These are phyloP conservation scores for Meloidogyne floridensis DNA, from an alignment of 1,140 invertebrate genomes.

Conservation along the genomic window DNA sequence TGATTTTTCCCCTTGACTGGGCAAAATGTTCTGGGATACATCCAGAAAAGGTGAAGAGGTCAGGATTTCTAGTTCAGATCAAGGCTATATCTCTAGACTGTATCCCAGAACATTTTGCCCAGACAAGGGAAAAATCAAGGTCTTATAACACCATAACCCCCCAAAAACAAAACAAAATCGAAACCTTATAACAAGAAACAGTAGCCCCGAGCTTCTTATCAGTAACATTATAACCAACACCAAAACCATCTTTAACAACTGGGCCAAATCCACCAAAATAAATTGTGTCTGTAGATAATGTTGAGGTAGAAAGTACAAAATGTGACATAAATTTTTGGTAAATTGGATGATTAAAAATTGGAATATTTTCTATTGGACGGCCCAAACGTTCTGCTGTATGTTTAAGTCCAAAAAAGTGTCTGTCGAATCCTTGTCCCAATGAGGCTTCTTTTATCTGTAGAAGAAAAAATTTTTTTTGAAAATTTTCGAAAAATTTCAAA, in stretches of 20 bases:
- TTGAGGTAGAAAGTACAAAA: conserved; percentile 92
- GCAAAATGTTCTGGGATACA: too few relatives aligned
- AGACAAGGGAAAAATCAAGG: too few relatives aligned
- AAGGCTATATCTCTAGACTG: too few relatives aligned
- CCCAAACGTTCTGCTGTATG: conserved; percentile 72
- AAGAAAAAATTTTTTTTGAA: conserved; percentile 4
- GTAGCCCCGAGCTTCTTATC: conserved; percentile 61
- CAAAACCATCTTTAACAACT: conserved; percentile 84
- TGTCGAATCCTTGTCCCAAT: conserved; percentile 86
- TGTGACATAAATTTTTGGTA: conserved; percentile 82
- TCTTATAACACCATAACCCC: too few relatives aligned
- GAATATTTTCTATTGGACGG: conserved; percentile 66
- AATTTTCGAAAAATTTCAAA: too few relatives aligned
- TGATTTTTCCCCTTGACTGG: too few relatives aligned
- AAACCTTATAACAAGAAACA: conserved; percentile 58
- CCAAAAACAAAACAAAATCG: neutral
- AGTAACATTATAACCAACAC: conserved; percentile 71
- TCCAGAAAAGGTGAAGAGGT: too few relatives aligned
- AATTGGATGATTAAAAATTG: conserved; percentile 79
- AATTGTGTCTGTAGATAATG: conserved; percentile 83
- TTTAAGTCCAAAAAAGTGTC: conserved; percentile 86
- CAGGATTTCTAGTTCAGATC: too few relatives aligned
- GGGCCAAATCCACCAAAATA: conserved; percentile 89
- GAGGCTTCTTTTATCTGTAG: conserved; percentile 29
- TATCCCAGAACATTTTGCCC: too few relatives aligned